Base-by-base conservation (phyloP, 2,797 vertebrate species). In the Sparus aurata region DNA sequence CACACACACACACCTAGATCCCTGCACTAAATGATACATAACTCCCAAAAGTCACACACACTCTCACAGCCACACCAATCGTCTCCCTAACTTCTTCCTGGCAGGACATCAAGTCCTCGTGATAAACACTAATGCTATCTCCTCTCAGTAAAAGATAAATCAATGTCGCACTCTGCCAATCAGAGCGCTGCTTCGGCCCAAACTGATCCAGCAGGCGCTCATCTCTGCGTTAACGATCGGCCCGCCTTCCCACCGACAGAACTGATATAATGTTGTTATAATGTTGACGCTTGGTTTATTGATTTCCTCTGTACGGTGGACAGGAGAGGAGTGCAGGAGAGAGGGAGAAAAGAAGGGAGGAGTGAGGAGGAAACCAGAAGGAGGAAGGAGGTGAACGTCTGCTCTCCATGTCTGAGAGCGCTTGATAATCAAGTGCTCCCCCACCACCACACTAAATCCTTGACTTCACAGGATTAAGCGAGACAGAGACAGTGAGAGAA, bases 231-330 rank as follows among this genome's bases (percentile, higher is more conserved):
- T 83, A 90, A 91, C 64, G 80, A 89, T 90, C 17, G 66, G 30
- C 43, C 75, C 45, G 63, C 70, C 80, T 77, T 66, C 77, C 22
- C 64, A 12, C 74, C 65, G 85, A 80, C 87, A 87, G 79, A 65
- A 77, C 58, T 90, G 82, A 90, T 90, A 85, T 73, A 87, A 88
- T 80, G 83, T 82, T 87, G 79, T 88, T 89, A 86, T 79, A 89
- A 83, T 75, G 88, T 90, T 87, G 85, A 87, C 17, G 64, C 69
- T 68, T 63, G 57, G 50, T 61, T 71, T 73, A 90, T 91, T 15
- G 87, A 92, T 87, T 90, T 81, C 46, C 47, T 69, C 49, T 70
- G 52, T 66, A 71, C 73, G 1, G 3, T 6, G 41, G 85, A 69
- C 49, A 74, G 66, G 58, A 68, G 69, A 64, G 69, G 75, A 52